Conservation (phyloP, 92 coral and sea anemone genomes). For the Bergia sp. region DNA sequence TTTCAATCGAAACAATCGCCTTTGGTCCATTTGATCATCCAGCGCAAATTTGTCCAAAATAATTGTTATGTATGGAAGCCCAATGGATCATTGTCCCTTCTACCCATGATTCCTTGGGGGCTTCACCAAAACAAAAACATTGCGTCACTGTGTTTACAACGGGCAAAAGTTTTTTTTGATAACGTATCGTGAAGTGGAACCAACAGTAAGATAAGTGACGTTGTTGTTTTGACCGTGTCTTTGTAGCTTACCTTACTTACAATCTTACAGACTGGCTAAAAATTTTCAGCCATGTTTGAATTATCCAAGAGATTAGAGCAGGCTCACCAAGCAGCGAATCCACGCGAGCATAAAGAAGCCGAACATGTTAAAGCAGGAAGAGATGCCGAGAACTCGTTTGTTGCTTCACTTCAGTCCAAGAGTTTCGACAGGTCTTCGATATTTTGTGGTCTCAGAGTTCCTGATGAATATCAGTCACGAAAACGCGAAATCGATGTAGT, state of each 20-base stretch:
- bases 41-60: too few relatives aligned
- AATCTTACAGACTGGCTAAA: neutral
- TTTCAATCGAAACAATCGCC: too few relatives aligned
- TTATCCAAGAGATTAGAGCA: constrained; percentile 88
- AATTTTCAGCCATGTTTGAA: constrained; percentile 70
- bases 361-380: constrained; percentile 93
- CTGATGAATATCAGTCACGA: constrained; percentile 91
- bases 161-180: constrained; percentile 45
- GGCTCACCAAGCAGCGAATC: constrained; percentile 88
- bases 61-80: constrained; percentile 4
- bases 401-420: constrained; percentile 64
- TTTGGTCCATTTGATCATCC: too few relatives aligned
- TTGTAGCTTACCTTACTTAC: constrained; percentile 2
- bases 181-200: constrained; percentile 28
- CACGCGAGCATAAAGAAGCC: constrained; percentile 82
- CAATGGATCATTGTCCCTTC: neutral
- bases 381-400: constrained; percentile 86
- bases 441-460: constrained; percentile 92
- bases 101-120: constrained; percentile 14
- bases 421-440: constrained; percentile 75
- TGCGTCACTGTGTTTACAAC: constrained; percentile 80
- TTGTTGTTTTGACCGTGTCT: constrained; percentile 15
- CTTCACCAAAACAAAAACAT: constrained; percentile 61
- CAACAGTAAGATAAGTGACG: neutral
- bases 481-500: constrained; percentile 93